Evolutionary conservation across 2,888 invertebrate species (phyloP), one percentile per base, ranked within the genome.

Genomic region (Argyresthia goedartella): DNA sequence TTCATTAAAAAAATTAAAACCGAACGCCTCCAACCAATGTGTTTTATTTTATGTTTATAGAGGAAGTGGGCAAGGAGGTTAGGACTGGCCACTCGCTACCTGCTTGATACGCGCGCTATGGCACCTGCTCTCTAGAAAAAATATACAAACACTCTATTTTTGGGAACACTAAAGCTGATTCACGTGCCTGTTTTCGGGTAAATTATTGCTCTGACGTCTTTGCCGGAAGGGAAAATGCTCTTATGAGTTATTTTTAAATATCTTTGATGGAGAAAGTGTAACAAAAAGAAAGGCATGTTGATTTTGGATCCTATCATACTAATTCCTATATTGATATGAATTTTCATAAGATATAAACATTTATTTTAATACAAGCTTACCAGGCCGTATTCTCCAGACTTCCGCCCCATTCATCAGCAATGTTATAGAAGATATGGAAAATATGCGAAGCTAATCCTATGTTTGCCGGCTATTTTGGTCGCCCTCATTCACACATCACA

Each of bases 101-200:
- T 46, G 66, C 58, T 62, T 35, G 33, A 25, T 25, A 13, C 15
- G 44, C 51, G 63, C 60, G 62, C 58, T 56, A 55, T 48, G 60
- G 69, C 82, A 81, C 81, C 82, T 81, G 78, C 75, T 76, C 67
- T 72, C 64, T 61, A 79, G 67, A 81, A 80, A 82, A 79, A 76
- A 77, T 69, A 69, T 71, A 71, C 68, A 81, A 76, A 76, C 76
- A 59, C 62, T 65, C 72, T 77, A 76, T 76, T 77, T 77, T 59
- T 62, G 70, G 73, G 63, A 62, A 34, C 47, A 34, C 47, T 47
- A 47, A 15, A 44, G 34, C 47, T 47, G 47, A 47, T n/a, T 47
- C 36, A 48, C 46, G 4, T 25, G 25, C 46, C 8, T 15, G 6
- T 25, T 8, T 10, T 33, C 46, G 33, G 33, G 44, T 44, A 44